Evolutionary conservation across 2,797 vertebrate genomes (phyloP), one percentile per base, ranked within the genome.

Genomic region (Leuciscus waleckii): DNA sequence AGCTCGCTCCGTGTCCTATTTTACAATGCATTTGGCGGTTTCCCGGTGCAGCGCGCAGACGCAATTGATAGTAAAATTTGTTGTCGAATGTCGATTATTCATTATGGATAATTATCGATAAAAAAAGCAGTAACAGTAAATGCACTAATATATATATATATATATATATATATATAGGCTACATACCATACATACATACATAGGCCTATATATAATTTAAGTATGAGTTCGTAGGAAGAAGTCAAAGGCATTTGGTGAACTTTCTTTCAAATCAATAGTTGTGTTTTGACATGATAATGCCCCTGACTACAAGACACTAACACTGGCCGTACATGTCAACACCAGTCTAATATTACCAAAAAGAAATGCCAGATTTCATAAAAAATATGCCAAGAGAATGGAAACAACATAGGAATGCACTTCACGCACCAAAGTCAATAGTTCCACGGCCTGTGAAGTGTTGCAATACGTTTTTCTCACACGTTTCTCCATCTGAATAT

Each of bases 381-480:
- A 76, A 54, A 21, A 67, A 65, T 76, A 65, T 83, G 82, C 61
- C 71, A 83, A 83, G 82, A 54, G 32, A 83, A 83, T 76, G 71
- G 71, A 83, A 83, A 83, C 29, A 76, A 76, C 41, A 49, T 67
- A 83, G 61, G 71, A 83, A 76, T 83, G 73, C 32, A 67, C 35
- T 76, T 67, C 61, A 41, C 61, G 26, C 23, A 83, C 82, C 82
- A 83, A 83, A 76, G 46, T 67, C 82, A 83, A 76, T 67, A 83
- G 23, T 67, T 37, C 43, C 23, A n/a, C 10, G 16, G 43, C 46
- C 29, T 51, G 71, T 83, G 43, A 83, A 83, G 61, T 83, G 23
- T 83, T 83, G 71, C 71, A 76, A 83, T 51, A 54, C 37, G 8
- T 49, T 76, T 65, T 76, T 83, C 71, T 67, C 58, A 76, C 71